These are phyloP conservation scores for Apoderus coryli DNA, from an alignment of 2,888 invertebrate species.

Conservation along the genomic window DNA sequence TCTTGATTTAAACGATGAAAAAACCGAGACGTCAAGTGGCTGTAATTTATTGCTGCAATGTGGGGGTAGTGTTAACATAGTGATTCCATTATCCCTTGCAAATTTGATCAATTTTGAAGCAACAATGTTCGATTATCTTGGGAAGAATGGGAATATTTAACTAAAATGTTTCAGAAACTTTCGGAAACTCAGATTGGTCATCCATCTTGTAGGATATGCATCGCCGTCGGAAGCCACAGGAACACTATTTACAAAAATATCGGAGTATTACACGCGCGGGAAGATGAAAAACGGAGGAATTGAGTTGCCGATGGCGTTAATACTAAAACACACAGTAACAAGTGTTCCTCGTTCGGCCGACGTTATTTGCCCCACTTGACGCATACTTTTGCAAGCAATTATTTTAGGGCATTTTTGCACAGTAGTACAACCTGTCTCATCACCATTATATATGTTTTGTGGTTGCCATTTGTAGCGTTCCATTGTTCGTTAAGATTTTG, in stretches of 20 bases:
- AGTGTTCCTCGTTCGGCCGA: constrained; percentile 9
- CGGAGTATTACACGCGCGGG: constrained; percentile 7
- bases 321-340: constrained; percentile 7
- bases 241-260: constrained; percentile 5
- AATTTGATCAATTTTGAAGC: constrained; percentile 18
- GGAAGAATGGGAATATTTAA: constrained; percentile 5
- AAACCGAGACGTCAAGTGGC: constrained; percentile 25
- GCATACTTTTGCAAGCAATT: constrained; percentile 4
- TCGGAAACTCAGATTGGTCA: constrained; percentile 4
- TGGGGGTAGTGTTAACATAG: constrained; percentile 27
- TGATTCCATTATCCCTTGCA: constrained; percentile 26
- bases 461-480: constrained; percentile 1
- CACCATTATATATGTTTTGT: constrained; percentile 7
- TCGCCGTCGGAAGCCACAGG: constrained; percentile 5
- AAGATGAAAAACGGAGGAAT: constrained; percentile 11
- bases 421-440: constrained; percentile 9
- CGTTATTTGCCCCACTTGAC: constrained; percentile 8
- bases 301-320: constrained; percentile 9
- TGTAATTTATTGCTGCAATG: constrained; percentile 31
- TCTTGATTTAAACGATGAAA: constrained; percentile 27
- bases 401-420: constrained; percentile 8
- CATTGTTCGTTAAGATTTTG: neutral
- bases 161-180: constrained; percentile 7
- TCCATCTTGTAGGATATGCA: constrained; percentile 3
- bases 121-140: constrained; percentile 19